Base-by-base conservation (phyloP, 2,888 invertebrate genomes). In the Chymomyza fuscimana region DNA sequence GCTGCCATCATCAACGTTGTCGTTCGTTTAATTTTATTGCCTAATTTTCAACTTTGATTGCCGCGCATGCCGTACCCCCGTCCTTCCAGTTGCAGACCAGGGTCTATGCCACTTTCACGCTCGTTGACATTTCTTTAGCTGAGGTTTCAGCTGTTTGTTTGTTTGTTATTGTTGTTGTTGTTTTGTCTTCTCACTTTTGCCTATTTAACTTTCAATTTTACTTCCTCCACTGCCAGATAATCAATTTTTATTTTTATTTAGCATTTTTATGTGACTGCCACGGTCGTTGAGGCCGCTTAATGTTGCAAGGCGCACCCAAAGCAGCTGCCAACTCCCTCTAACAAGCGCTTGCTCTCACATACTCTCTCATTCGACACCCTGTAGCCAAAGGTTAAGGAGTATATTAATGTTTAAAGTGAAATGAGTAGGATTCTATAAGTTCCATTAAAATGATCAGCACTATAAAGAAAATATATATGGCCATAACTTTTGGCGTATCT, bases 21-120 rank as follows among this genome's bases (percentile, higher is more conserved):
- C 73, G 84, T 84, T 88, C 87, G 80, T 84, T 84, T 88, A 84
- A 84, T 84, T 84, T 84, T 88, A 88, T 84, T 88, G 84, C 84
- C 84, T 80, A 86, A 84, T 84, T 84, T 81, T 88, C 84, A 88
- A 88, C 88, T 84, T 84, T 84, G 84, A 84, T 84, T 87, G 84
- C 84, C 71, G 74, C 65, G 29, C 22, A 15, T 22, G 29, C 22
- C 15, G 22, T 22, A 59, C 22, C 9, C 22, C 19, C 67, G 22
- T 36, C 32, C 54, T 4, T 25, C 40, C 4, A 6, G 32, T 32
- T 32, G 0, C 10, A 46, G 40, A 46, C 40, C 40, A 10, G 40
- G 40, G 40, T 12, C n/a, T 12, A 61, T 72, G 63, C 68, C 74
- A 68, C 72, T 87, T 87, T 87, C 83, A 87, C 86, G 86, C 87